Conservation (phyloP, 1,140 invertebrate genomes). For the Phthorimaea operculella region DNA sequence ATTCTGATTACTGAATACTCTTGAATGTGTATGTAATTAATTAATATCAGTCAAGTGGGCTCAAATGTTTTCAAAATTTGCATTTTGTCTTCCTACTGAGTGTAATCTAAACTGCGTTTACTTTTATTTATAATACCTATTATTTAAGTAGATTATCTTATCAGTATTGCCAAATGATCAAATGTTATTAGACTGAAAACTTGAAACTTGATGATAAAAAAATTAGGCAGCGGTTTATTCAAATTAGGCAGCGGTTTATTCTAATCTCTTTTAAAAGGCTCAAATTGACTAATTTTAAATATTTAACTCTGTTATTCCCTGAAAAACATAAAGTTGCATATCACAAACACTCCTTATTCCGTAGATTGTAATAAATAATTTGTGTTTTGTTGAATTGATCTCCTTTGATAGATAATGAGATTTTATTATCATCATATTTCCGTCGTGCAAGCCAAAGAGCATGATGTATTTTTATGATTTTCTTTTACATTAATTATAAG, state of each 20-base stretch:
- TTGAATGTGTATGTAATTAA: neutral
- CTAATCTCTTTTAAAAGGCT: constrained; percentile 9
- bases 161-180: constrained; percentile 66
- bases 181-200: constrained; percentile 46
- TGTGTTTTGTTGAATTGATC: constrained; percentile 50
- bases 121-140: constrained; percentile 32
- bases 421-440: constrained; percentile 43
- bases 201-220: constrained; percentile 26
- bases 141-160: constrained; percentile 36
- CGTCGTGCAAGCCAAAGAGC: constrained; percentile 68
- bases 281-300: constrained; percentile 27
- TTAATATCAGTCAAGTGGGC: constrained; percentile 12
- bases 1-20: neutral
- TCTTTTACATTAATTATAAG: constrained; percentile 54
- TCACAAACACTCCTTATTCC: constrained; percentile 32
- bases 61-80: constrained; percentile 36
- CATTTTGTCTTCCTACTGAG: constrained; percentile 55
- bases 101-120: constrained; percentile 43
- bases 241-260: constrained; percentile 9
- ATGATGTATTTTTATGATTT: constrained; percentile 66
- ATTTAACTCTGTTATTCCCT: constrained; percentile 5
- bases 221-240: constrained; percentile 8
- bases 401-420: constrained; percentile 48
- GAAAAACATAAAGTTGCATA: constrained; percentile 45
- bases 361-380: constrained; percentile 5